Base-by-base conservation (phyloP, 2,888 invertebrate species). In the Idaea aversata region DNA sequence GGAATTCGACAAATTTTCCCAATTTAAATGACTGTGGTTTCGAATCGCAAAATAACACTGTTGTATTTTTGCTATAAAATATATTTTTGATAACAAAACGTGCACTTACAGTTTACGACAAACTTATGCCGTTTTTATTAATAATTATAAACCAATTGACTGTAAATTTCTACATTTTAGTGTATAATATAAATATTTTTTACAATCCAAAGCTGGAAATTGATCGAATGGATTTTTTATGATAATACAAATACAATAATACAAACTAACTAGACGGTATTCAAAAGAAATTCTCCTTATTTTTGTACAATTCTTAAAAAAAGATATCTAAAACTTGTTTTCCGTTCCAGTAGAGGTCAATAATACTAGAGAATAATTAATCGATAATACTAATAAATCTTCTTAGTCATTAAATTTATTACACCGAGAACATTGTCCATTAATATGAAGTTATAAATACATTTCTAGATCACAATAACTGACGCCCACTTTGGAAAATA, bases 91-190 rank as follows among this genome's bases (percentile, higher is more conserved):
- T 47, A 47, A 13, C 47, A 47, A 13, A 36, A 36, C 36, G 36
- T 47, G 47, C 47, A 47, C 47, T 47, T 7, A 47, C 72, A 78
- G 69, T 77, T 75, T 72, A 71, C 72, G 63, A 62, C 61, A 62
- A 36, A 67, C 64, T 68, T 73, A 69, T 65, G 65, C 62, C 68
- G 66, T 68, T 34, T 63, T 67, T 67, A 67, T 64, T 57, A 65
- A 63, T 63, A 62, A 66, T 58, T 47, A 47, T 47, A 47, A 47
- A 47, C 47, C 3, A 7, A 47, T 47, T 47, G 47, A 47, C 47
- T 47, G 13, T 47, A 47, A 47, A 47, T 13, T 38, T 47, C 13
- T 47, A 47, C 10, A 47, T 47, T 13, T 47, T 47, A 47, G 47
- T 7, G 47, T 47, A 47, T 47, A 13, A 47, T 13, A 13, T 6